These are phyloP conservation scores for Ptyas mucosa DNA, from an alignment of 2,113 vertebrate species.

Conservation along the genomic window DNA sequence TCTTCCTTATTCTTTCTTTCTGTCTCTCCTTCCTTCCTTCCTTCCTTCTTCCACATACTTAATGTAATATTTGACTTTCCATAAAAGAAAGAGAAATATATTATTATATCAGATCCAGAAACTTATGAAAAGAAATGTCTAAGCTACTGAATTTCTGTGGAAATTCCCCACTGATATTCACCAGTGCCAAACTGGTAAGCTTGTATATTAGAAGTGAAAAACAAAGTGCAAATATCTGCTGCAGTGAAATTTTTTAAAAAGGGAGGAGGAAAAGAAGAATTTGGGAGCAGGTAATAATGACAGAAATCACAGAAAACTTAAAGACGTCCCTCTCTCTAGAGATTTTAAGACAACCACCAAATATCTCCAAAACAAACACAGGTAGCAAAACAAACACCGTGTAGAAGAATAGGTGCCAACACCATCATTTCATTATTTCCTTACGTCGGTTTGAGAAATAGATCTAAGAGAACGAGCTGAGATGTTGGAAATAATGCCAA, in stretches of 20 bases:
- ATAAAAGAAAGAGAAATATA: conserved; percentile 57
- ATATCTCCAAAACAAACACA: not conserved
- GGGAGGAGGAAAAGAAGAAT: conserved; percentile 31
- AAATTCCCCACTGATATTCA: conserved; percentile 29
- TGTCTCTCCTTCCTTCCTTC: not conserved
- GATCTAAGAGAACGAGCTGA: not conserved
- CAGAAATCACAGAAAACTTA: conserved; percentile 27
- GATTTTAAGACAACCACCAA: not conserved
- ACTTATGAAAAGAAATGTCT: conserved; percentile 57
- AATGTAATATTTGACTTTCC: conserved; percentile 66
- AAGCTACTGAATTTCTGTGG: conserved; percentile 58
- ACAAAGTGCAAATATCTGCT: conserved; percentile 56
- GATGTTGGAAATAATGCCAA: conserved; percentile 9
- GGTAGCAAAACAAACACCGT: not conserved
- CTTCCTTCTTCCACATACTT: conserved; percentile 48
- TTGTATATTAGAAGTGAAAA: conserved; percentile 60
- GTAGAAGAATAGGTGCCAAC: not conserved
- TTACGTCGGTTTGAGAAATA: not conserved
- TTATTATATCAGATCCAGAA: conserved; percentile 63
- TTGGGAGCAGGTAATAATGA: conserved; percentile 14
- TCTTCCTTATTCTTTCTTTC: not conserved
- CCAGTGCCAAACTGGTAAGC: conserved; percentile 59
- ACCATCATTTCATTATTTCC: not conserved
- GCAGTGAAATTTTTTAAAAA: conserved; percentile 39
- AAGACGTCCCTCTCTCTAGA: not conserved